phyloP scores from a whole-genome alignment of 1,140 invertebrate genomes.

The Drosophila aff. region DNA sequence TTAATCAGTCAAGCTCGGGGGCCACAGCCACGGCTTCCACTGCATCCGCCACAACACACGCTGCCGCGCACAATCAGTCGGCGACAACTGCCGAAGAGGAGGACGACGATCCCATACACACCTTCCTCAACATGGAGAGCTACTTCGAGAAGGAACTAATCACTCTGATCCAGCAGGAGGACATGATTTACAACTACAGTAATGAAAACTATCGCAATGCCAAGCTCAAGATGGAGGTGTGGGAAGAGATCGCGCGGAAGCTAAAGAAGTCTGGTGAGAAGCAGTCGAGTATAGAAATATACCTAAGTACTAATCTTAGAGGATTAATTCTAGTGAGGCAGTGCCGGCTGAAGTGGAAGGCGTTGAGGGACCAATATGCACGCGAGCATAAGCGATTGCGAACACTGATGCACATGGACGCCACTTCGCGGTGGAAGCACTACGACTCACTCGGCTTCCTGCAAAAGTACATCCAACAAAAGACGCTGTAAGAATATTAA shows the following conservation, averaged over 20 bases:
- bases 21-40: slow-evolving; percentile 17
- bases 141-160: slow-evolving; percentile 83
- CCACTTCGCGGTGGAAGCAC: slow-evolving; percentile 79
- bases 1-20: slow-evolving; percentile 27
- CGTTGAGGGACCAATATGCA: slow-evolving; percentile 82
- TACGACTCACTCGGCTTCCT: slow-evolving; percentile 79
- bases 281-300: too few species aligned
- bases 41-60: slow-evolving; percentile 25
- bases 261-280: slow-evolving; percentile 73
- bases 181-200: slow-evolving; percentile 77
- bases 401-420: slow-evolving; percentile 60
- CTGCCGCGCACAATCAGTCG: slow-evolving; percentile 25
- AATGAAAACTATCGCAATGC: slow-evolving; percentile 81
- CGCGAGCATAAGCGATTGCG: slow-evolving; percentile 79
- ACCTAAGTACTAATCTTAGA: not conserved
- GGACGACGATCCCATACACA: slow-evolving; percentile 81
- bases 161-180: slow-evolving; percentile 72
- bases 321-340: slow-evolving; percentile 60
- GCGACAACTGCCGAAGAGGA: slow-evolving; percentile 67
- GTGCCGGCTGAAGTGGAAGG: slow-evolving; percentile 82
- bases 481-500: slow-evolving; percentile 59
- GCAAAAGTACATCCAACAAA: slow-evolving; percentile 79
- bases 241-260: slow-evolving; percentile 81
- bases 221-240: slow-evolving; percentile 73
- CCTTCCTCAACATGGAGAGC: slow-evolving; percentile 79